Base-by-base conservation (phyloP, 2,113 vertebrate species). In the Brachionichthys hirsutus region DNA sequence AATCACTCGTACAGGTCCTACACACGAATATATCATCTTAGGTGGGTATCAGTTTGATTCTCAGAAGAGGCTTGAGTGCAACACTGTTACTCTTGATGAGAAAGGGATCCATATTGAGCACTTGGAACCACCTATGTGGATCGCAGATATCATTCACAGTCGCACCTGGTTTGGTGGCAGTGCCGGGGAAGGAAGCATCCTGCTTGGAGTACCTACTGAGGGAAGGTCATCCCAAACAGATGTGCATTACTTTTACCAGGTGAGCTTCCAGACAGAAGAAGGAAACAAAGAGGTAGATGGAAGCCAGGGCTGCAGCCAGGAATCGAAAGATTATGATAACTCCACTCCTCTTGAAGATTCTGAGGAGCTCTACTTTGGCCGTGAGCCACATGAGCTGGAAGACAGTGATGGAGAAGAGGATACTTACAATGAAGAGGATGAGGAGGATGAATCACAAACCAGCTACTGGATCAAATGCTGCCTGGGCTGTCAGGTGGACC, bases 391-490 rank as follows among this genome's bases (percentile, higher is more conserved):
- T 49, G 93, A 91, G 76, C 69, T 92, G 62, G 93, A 93, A 65
- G 91, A 90, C 63, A 91, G 89, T 42, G 87, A 90, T 3, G 93
- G 87, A 13, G 89, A 95, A 67, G 85, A 63, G 54, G 92, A 94
- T 43, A 92, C 87, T 8, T 97, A 97, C 80, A 95, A 98, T 40
- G 95, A 98, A 87, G 94, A 94, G 2, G 95, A 99, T 59, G 94
- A 98, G 59, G 95, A 97, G 46, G 95, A 98, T 71, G 95, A 95
- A 75, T 94, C 96, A 17, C 93, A 93, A 83, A 90, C 94, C 0
- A 94, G 97, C 36, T 99, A 98, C 73, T 99, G 97, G 97, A 93
- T 94, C 75, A 94, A 89, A 59, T 99, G 97, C 64, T 94, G 89
- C 44, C 68, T 88, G 20, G 86, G 80, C 13, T 99, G 97, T 82